Percentiles rank a stretch among this genome's conserved stretches.
Conservation (phyloP, 2,113 vertebrate genomes). For the Epinephelus cyanopodus region DNA sequence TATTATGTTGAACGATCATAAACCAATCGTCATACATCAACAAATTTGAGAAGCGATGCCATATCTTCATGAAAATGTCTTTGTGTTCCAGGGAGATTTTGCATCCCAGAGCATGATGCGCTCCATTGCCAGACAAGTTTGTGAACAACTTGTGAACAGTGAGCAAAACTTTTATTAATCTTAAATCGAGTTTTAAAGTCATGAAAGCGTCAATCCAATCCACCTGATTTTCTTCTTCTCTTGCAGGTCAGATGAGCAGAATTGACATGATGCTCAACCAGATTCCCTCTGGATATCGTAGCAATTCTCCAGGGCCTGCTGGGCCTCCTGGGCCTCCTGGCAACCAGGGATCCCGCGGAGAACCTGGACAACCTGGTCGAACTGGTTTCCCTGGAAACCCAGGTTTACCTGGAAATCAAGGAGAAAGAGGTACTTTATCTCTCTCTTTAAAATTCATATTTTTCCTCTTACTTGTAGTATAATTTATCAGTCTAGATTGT, state of each 20-base stretch:
- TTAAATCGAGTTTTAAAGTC: not conserved
- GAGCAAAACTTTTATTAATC: conserved; percentile 62
- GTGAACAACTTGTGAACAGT: conserved; percentile 97
- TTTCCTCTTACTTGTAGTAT: too few species aligned
- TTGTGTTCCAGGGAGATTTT: conserved; percentile 90
- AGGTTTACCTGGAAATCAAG: conserved; percentile 91
- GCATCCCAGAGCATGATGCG: conserved; percentile 99
- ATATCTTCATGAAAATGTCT: conserved; percentile 36
- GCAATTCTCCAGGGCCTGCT: conserved; percentile 91
- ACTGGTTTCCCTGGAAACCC: conserved; percentile 93
- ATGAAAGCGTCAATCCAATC: not conserved
- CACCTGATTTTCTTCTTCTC: not conserved
- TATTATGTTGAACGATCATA: conserved; percentile 27
- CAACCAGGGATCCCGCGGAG: conserved; percentile 88
- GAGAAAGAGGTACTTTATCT: conserved; percentile 90
- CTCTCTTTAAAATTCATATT: not conserved
- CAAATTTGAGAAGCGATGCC: not conserved
- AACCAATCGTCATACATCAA: not conserved
- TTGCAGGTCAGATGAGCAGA: conserved; percentile 94
- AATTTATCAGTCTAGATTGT: too few species aligned
- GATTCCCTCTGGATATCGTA: conserved; percentile 95
- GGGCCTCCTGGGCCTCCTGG: conserved; percentile 94
- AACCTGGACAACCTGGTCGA: conserved; percentile 91
- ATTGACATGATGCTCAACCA: conserved; percentile 97
- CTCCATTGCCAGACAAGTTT: conserved; percentile 98